Evolutionary conservation across 2,888 invertebrate genomes (phyloP), one percentile per base, ranked within the genome.

Genomic region (Eupithecia tripunctaria): DNA sequence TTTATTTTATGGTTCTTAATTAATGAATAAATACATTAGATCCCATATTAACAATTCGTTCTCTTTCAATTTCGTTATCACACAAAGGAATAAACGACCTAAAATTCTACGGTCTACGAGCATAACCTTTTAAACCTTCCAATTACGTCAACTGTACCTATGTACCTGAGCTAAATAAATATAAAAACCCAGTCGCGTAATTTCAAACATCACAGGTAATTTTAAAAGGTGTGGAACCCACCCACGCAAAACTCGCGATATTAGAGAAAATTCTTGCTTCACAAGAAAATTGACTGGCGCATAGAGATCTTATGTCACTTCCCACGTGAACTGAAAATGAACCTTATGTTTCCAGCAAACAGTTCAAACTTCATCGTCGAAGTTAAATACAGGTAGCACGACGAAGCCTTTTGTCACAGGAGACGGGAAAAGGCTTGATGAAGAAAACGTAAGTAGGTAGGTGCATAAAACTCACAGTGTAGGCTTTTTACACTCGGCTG

Each of bases 381-480:
- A 27, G 68, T 25, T n/a, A 63, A 67, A 59, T 25, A 70, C 63
- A 72, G 64, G 75, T 78, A 77, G 79, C 76, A 76, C 70, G 75
- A 71, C 73, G 67, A 14, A 67, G 68, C 43, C 79, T 81, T 85
- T 86, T 84, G 81, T 84, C 81, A 77, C 70, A 79, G 74, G 73
- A 74, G 73, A 74, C 85, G 85, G 83, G 75, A 83, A 86, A 87
- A 84, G 85, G 82, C 83, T 82, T 84, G 83, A 86, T 85, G 85
- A 86, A 83, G 83, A 84, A 85, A 85, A 82, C 66, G 66, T 67
- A 74, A 47, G 64, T 75, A 66, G 36, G 43, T 38, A 38, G 36
- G 25, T 25, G 38, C 7, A 56, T 60, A 29, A 18, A 15, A 36
- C 67, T 62, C 43, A 47, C 25, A 38, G 47, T 63, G 56, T 47